Evolutionary conservation across 2,888 invertebrate species (phyloP).

Genomic region (Andrena marginata): DNA sequence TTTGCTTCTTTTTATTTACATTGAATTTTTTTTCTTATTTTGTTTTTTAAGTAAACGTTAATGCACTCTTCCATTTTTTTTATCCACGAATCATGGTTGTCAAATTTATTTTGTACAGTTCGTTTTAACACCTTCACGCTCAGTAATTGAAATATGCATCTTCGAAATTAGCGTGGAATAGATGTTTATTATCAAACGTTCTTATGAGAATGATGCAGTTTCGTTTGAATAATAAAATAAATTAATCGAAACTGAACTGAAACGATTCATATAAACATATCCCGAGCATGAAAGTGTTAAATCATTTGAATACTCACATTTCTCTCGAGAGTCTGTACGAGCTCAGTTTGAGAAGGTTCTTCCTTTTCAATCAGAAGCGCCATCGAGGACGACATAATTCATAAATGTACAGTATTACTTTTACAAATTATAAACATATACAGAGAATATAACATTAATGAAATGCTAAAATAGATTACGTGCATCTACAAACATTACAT

Average conservation of each 20-base stretch:
- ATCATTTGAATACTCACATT: constrained; percentile 68
- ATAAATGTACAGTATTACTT: constrained; percentile 16
- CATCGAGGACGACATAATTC: constrained; percentile 21
- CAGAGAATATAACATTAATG: constrained; percentile 25
- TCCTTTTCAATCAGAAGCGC: constrained; percentile 51
- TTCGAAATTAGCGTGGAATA: background rate
- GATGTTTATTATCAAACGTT: background rate
- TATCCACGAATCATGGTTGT: constrained; percentile 25
- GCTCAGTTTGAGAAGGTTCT: constrained; percentile 55
- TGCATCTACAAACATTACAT: constrained; percentile 31
- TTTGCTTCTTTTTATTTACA: constrained; percentile 43
- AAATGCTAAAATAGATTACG: constrained; percentile 36
- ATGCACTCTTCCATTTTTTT: constrained; percentile 33
- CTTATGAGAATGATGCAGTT: background rate
- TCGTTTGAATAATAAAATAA: constrained; percentile 4
- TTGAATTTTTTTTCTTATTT: background rate
- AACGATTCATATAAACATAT: constrained; percentile 5
- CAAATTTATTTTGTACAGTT: constrained; percentile 17
- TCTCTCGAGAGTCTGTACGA: constrained; percentile 73
- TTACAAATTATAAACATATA: constrained; percentile 38
- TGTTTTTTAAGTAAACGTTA: constrained; percentile 34
- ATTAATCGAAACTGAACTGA: constrained; percentile 13
- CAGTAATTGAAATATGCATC: constrained; percentile 6
- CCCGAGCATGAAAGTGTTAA: constrained; percentile 33
- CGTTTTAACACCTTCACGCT: constrained; percentile 28